phyloP scores from a whole-genome alignment of 2,113 vertebrate species.

The Pan troglodytes region NHGRI_mPanTro3-v2.1_pri NC_072403.2:112192501-112193000 shows the following conservation, averaged over 20 bases:
- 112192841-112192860: not conserved
- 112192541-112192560: not conserved
- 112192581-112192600: not conserved
- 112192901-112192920: not conserved
- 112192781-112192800: not conserved
- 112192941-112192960: not conserved
- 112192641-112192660: not conserved
- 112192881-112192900: not conserved
- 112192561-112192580: not conserved
- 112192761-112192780: not conserved
- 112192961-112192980: not conserved
- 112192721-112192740: not conserved
- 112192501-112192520: not conserved
- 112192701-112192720: conserved; percentile 26
- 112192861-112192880: not conserved
- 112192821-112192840: not conserved
- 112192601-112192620: not conserved
- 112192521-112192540: not conserved
- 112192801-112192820: not conserved
- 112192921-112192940: not conserved
- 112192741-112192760: not conserved
- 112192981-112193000: not conserved
- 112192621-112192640: not conserved
- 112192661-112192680: not conserved
- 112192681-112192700: not conserved